Base-by-base conservation (phyloP, 2,113 vertebrate species). In the Halichoeres trimaculatus region DNA sequence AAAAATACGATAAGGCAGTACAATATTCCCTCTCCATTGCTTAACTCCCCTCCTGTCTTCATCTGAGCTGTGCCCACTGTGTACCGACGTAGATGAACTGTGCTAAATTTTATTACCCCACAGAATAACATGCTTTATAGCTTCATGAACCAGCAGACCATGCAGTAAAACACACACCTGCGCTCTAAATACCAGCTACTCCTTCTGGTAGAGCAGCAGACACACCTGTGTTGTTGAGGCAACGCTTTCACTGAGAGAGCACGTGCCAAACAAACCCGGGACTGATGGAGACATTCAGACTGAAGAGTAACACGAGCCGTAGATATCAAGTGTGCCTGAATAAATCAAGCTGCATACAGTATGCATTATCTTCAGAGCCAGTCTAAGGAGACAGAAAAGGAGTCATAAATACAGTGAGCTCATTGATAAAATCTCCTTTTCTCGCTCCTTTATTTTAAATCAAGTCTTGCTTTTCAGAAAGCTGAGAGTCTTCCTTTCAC, bases 161-260 rank as follows among this genome's bases (percentile, higher is more conserved):
- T 30, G 57, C 70, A 43, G 65, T 86, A 83, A 86, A 75, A 63
- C 13, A 63, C 13, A 78, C 75, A 73, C 14, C 24, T 45, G 54
- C 50, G 64, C 57, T 76, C 71, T 91, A 91, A 90, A 89, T 88
- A 78, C 69, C 78, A 47, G 55, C 30, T 26, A 66, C 70, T 71
- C 80, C 13, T 58, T 67, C 47, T 38, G 50, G 57, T 30, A 13
- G 51, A 85, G 50, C 14, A 1, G 54, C 53, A 64, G 57, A 64
- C 30, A 68, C 80, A 66, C 40, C 40, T 45, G 53, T 48, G 56
- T 77, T 57, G 66, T 80, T 71, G 50, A 23, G 59, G 59, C 35
- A 67, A 62, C 34, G 45, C 14, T 69, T 76, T 63, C 14, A 61
- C 23, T 1, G 1, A 59, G 40, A 52, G 22, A 6, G 19, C 34